Base-by-base conservation (phyloP, 1,140 invertebrate genomes). In the Harlomillsia oculata region DNA sequence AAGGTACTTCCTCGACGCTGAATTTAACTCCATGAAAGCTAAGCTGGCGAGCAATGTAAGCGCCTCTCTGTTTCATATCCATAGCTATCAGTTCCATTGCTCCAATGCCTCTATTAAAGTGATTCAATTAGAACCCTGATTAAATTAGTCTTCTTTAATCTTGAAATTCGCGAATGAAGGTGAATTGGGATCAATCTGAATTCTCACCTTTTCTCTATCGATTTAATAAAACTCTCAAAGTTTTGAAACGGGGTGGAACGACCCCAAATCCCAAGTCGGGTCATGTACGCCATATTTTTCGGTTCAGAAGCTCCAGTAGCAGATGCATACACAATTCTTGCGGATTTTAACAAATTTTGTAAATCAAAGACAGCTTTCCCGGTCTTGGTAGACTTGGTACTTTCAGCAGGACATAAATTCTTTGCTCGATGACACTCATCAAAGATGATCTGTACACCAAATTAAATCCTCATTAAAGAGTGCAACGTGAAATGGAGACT, bases 51-150 rank as follows among this genome's bases (percentile, higher is more conserved):
- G 97, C 96, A 58, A 99, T 96, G 71, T 99, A 99, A 84, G 97
- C 94, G 54, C 97, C 96, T 58, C 95, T 78, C 11, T 97, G 73
- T 72, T 99, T 99, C 94, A 99, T 97, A 72, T 99, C 97, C 94
- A 99, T 99, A 1, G 97, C 97, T 34, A 99, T 93, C 48, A 99
- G 87, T 75, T 99, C 97, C 97, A 99, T 99, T 60, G 94, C 96
- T 52, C 96, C 97, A 32, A 99, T 94, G 40, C 97, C 97, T 57
- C 93, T 85, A 13, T n/a, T n/a, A n/a, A n/a, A n/a, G n/a, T n/a
- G n/a, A n/a, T n/a, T n/a, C n/a, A n/a, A n/a, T n/a, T n/a, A n/a
- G n/a, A n/a, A n/a, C n/a, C n/a, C n/a, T n/a, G n/a, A n/a, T n/a
- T n/a, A n/a, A n/a, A n/a, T n/a, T n/a, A n/a, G n/a, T 36, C n/a